A percentile compares a stretch with the other conserved stretches of the same genome.
phyloP scores from a whole-genome alignment of 2,888 invertebrate species.

The Drosophila lacicola region DNA sequence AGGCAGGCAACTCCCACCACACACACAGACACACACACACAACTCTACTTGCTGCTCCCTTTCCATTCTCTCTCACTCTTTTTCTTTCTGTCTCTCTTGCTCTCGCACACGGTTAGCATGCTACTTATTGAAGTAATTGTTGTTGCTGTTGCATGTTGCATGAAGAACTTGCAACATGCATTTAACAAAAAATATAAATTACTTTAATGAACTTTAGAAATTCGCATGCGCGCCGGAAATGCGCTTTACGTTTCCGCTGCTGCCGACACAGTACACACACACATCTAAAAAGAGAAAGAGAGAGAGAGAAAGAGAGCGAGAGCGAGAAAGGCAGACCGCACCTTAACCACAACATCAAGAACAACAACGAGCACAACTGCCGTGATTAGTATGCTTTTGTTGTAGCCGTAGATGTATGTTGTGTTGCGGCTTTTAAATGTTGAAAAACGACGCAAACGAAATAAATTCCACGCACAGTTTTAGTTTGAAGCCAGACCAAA shows the following conservation, averaged over 20 bases:
- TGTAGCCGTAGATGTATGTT: slow-evolving; percentile 68
- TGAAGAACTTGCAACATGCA: slow-evolving; percentile 67
- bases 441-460: slow-evolving; percentile 34
- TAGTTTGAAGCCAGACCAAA: slow-evolving; percentile 32
- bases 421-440: slow-evolving; percentile 64
- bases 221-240: slow-evolving; percentile 78
- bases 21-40: slow-evolving; percentile 25
- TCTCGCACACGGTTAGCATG: slow-evolving; percentile 44
- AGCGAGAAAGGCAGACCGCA: slow-evolving; percentile 37
- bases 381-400: slow-evolving; percentile 77
- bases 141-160: slow-evolving; percentile 61
- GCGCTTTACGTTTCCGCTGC: slow-evolving; percentile 74
- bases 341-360: slow-evolving; percentile 57
- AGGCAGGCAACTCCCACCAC: slow-evolving; percentile 15
- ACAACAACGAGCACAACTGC: slow-evolving; percentile 34
- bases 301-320: not conserved
- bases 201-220: slow-evolving; percentile 80
- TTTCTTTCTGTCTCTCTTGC: not conserved
- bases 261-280: slow-evolving; percentile 20
- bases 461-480: slow-evolving; percentile 36
- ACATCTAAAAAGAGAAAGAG: slow-evolving; percentile 2
- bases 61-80: not conserved
- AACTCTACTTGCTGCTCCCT: too few relatives aligned
- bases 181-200: slow-evolving; percentile 78
- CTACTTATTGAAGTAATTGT: slow-evolving; percentile 79